Conservation (phyloP, 2,888 invertebrate genomes). For the Eristalis intricaria region DNA sequence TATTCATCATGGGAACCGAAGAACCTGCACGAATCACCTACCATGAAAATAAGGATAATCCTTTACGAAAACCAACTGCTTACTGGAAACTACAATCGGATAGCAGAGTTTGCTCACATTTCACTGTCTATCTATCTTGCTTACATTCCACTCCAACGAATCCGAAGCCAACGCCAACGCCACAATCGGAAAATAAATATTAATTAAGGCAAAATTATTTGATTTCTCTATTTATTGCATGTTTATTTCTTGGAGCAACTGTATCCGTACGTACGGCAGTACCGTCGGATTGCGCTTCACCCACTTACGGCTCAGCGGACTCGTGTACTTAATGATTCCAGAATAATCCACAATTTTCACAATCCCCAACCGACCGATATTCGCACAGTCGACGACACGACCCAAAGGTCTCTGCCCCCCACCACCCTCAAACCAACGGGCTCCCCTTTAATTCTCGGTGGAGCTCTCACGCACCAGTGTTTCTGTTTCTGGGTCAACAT, state of each 20-base stretch:
- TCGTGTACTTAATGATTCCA: conserved; percentile 60
- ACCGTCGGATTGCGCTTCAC: background rate
- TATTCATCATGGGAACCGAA: background rate
- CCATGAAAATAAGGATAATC: background rate
- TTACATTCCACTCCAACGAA: conserved; percentile 36
- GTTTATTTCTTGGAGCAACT: background rate
- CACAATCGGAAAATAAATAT: conserved; percentile 58
- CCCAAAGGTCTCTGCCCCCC: background rate
- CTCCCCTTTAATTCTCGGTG: background rate
- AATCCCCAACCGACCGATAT: conserved; percentile 39
- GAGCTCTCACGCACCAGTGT: conserved; percentile 38
- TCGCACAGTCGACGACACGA: conserved; percentile 11
- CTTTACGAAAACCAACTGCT: background rate
- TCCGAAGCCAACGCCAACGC: conserved; percentile 16
- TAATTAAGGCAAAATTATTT: conserved; percentile 63
- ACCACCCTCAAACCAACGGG: background rate
- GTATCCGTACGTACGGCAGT: no score
- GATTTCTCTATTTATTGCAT: conserved; percentile 33
- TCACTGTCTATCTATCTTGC: conserved; percentile 10
- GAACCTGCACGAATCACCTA: background rate
- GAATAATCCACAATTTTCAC: conserved; percentile 61
- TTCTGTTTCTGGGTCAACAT: conserved; percentile 48
- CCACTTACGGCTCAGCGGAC: conserved; percentile 47
- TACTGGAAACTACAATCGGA: background rate
- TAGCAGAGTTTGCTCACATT: conserved; percentile 23